Evolutionary conservation across 1,140 invertebrate species (phyloP).

Genomic region (Schlechtendalia chinensis): DNA sequence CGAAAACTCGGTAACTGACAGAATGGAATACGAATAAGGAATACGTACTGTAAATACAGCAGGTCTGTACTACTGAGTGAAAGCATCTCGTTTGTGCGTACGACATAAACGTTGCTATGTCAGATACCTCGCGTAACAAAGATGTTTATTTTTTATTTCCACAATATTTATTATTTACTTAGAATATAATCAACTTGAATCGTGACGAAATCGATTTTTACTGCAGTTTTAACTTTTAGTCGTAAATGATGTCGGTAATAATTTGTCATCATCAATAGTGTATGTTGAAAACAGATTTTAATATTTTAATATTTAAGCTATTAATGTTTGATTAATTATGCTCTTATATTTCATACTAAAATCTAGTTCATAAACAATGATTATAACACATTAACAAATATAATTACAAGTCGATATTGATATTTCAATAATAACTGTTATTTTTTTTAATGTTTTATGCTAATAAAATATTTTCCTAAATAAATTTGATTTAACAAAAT

Average conservation of each 20-base stretch:
- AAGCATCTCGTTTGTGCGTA: neutral
- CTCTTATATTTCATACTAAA: too few relatives aligned
- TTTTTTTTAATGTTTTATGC: too few relatives aligned
- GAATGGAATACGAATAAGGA: neutral
- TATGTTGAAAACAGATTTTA: too few relatives aligned
- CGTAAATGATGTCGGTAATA: too few relatives aligned
- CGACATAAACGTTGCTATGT: neutral
- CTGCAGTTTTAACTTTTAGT: neutral
- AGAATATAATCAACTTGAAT: neutral
- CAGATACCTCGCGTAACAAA: neutral
- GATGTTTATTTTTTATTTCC: slow-evolving; percentile 10
- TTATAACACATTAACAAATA: too few relatives aligned
- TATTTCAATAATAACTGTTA: too few relatives aligned
- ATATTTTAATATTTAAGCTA: too few relatives aligned
- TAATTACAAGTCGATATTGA: too few relatives aligned
- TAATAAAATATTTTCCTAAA: too few relatives aligned
- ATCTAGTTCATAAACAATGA: too few relatives aligned
- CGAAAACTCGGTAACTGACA: neutral
- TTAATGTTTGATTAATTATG: too few relatives aligned
- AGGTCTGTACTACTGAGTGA: neutral
- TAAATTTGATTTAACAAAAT: too few relatives aligned
- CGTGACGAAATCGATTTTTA: neutral
- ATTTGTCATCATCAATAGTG: neutral
- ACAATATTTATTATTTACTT: slow-evolving; percentile 14
- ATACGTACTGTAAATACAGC: neutral